Percentiles rank a stretch among this genome's conserved stretches.
phyloP scores from a whole-genome alignment of 1,140 invertebrate species.

The Lamellibrachia luymesi region DNA sequence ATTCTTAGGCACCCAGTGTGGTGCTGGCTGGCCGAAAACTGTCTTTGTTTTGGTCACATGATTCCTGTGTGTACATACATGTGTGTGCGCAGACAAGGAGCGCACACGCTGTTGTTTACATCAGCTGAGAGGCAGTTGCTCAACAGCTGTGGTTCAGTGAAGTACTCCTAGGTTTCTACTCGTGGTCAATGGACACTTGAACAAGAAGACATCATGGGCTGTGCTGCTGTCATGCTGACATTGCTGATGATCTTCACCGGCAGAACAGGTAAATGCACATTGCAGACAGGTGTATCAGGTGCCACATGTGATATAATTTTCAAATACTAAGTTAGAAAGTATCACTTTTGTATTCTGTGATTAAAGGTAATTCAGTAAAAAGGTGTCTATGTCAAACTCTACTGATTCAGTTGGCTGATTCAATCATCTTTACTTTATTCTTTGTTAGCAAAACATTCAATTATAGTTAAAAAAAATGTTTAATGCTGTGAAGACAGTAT shows the following conservation, averaged over 20 bases:
- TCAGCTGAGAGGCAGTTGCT: background rate
- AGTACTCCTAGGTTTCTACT: background rate
- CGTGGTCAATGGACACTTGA: background rate
- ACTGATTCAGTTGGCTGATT: background rate
- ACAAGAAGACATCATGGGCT: background rate
- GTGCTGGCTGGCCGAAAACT: background rate
- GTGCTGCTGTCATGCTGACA: background rate
- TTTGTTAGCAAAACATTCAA: background rate
- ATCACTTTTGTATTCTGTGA: background rate
- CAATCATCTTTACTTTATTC: background rate
- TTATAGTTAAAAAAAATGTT: background rate
- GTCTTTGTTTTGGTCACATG: slow-evolving; percentile 1
- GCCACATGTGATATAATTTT: background rate
- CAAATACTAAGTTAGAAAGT: background rate
- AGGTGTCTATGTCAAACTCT: background rate
- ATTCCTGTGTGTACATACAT: background rate
- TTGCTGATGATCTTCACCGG: background rate
- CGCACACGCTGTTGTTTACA: background rate
- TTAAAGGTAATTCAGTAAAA: background rate
- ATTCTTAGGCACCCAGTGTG: background rate
- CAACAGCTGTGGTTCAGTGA: background rate
- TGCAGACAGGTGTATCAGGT: background rate
- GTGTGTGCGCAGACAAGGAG: background rate
- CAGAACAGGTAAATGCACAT: background rate
- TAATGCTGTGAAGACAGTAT: background rate